These are phyloP conservation scores for Pyrrhosoma nymphula DNA, from an alignment of 2,888 invertebrate genomes.

Conservation along the genomic window DNA sequence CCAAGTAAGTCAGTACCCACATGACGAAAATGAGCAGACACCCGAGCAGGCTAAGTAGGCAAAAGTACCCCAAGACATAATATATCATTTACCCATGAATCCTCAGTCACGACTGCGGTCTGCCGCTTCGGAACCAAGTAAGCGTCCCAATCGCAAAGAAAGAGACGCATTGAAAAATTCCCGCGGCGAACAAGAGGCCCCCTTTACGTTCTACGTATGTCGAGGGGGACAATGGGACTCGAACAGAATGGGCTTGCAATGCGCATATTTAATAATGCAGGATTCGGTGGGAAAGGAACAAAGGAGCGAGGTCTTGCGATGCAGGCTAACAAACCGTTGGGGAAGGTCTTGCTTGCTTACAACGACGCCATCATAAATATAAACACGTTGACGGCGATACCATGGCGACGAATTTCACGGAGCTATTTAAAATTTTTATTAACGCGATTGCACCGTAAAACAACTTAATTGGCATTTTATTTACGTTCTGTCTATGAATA, in stretches of 20 bases:
- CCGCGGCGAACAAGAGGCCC: background rate
- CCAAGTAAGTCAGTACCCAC: background rate
- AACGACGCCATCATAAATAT: background rate
- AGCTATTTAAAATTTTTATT: background rate
- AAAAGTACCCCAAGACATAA: background rate
- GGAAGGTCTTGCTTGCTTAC: background rate
- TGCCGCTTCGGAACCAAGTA: background rate
- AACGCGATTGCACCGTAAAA: no score
- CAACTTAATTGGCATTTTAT: no score
- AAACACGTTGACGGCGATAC: background rate
- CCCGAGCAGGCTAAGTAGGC: background rate
- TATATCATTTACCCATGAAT: background rate
- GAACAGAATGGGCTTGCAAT: background rate
- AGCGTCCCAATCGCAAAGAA: background rate
- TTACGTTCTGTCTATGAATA: no score
- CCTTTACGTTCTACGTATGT: background rate
- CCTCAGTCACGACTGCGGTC: background rate
- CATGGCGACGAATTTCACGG: background rate
- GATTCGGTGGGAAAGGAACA: background rate
- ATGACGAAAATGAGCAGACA: background rate
- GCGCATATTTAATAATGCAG: slow-evolving; percentile 35
- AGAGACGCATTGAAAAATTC: background rate
- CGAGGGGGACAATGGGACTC: background rate
- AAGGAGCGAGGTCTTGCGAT: background rate
- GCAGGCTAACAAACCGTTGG: background rate